These are phyloP conservation scores for Suillia variegata DNA, from an alignment of 2,888 invertebrate genomes.

Conservation along the genomic window DNA sequence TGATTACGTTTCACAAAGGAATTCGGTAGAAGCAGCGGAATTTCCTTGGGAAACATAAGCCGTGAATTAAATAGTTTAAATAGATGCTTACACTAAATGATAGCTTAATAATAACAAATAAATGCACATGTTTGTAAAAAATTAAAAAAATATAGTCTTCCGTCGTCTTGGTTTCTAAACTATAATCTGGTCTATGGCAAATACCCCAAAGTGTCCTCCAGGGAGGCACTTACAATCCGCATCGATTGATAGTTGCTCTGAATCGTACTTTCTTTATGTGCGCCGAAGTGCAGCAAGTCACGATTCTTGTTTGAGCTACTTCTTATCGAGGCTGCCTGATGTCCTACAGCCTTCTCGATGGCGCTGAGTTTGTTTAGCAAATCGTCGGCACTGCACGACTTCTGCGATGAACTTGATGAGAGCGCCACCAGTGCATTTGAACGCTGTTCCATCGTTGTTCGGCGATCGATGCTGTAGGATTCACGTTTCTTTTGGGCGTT, in stretches of 20 bases:
- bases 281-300: conserved; percentile 21
- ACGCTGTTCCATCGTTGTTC: neutral
- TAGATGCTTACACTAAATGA: neutral
- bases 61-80: conserved; percentile 1
- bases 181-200: conserved; percentile 57
- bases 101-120: conserved; percentile 11
- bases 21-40: conserved; percentile 27
- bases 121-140: conserved; percentile 23
- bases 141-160: neutral
- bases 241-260: conserved; percentile 58
- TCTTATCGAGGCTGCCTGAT: conserved; percentile 38
- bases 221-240: conserved; percentile 58
- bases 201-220: conserved; percentile 63
- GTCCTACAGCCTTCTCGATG: conserved; percentile 47
- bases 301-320: conserved; percentile 39
- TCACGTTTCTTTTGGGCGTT: conserved; percentile 46
- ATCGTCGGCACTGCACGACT: conserved; percentile 56
- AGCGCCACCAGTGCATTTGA: conserved; percentile 14
- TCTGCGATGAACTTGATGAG: conserved; percentile 41
- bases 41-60: conserved; percentile 55
- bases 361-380: conserved; percentile 52
- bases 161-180: too few relatives aligned
- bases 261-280: conserved; percentile 30
- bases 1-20: conserved; percentile 53
- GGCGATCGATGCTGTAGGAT: conserved; percentile 47